Conservation (phyloP, 2,797 vertebrate genomes). For the Ibycter americanus region DNA sequence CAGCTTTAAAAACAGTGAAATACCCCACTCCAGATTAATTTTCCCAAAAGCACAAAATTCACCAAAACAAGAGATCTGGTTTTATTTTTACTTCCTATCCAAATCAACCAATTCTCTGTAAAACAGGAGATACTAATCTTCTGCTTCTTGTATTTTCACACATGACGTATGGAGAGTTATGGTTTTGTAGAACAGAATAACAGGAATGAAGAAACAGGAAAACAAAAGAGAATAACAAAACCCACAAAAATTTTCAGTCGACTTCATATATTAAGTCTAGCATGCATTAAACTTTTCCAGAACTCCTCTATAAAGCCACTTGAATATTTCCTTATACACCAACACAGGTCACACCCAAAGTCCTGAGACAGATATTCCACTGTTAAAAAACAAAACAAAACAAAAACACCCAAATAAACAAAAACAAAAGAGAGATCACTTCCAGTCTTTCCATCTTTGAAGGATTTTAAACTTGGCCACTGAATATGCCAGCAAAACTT, state of each 20-base stretch:
- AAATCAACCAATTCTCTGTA: not conserved
- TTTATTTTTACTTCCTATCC: not conserved
- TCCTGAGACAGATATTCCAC: not conserved
- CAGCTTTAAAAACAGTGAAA: not conserved
- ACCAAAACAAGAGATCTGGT: not conserved
- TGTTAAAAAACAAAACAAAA: not conserved
- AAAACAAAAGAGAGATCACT: not conserved
- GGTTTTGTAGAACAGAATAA: not conserved
- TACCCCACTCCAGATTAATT: not conserved
- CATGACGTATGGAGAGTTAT: fast-evolving
- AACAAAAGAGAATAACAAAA: not conserved
- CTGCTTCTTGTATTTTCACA: not conserved
- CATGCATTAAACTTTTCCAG: not conserved
- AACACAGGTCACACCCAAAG: not conserved
- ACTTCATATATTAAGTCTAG: not conserved
- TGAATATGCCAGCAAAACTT: not conserved
- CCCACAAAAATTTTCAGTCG: fast-evolving
- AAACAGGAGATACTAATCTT: not conserved
- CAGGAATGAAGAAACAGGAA: not conserved
- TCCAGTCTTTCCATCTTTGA: not conserved
- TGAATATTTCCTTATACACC: not conserved
- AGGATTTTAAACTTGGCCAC: not conserved
- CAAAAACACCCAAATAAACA: no score
- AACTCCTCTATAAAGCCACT: not conserved
- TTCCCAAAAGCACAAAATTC: not conserved